Percentiles rank a stretch among this genome's conserved stretches.
phyloP scores from a whole-genome alignment of 2,797 vertebrate species.

The Lutjanus argentimaculatus region DNA sequence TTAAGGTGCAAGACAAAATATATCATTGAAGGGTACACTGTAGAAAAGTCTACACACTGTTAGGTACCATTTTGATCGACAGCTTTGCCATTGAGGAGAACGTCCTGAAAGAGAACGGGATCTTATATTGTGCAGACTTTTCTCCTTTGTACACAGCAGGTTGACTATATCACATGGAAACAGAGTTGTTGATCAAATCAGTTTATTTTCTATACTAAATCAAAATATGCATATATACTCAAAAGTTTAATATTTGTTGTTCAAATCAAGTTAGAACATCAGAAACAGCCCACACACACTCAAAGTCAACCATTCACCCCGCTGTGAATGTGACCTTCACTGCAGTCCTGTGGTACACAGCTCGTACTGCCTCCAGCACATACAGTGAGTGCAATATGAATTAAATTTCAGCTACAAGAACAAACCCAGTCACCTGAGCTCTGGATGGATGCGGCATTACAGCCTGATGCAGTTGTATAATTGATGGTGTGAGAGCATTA shows the following conservation, averaged over 20 bases:
- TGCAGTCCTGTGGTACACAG: conserved; percentile 13
- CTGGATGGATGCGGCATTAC: conserved; percentile 5
- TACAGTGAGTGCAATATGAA: conserved; percentile 23
- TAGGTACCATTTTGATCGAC: too few species aligned
- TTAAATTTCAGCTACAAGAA: conserved; percentile 24
- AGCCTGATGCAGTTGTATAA: conserved; percentile 8
- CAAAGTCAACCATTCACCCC: conserved; percentile 22
- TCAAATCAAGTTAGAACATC: conserved; percentile 34
- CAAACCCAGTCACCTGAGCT: conserved; percentile 17
- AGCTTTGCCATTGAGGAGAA: too few species aligned
- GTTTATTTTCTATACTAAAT: neutral
- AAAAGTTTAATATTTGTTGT: conserved; percentile 25
- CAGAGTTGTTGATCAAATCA: neutral
- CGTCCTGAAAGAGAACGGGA: too few species aligned
- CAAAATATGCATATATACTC: neutral
- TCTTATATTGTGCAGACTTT: too few species aligned
- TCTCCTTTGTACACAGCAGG: too few species aligned
- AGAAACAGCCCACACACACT: conserved; percentile 26
- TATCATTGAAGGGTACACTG: too few species aligned
- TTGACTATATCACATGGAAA: neutral
- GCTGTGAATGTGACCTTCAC: conserved; percentile 47
- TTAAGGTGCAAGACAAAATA: too few species aligned
- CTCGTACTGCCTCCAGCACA: conserved; percentile 19
- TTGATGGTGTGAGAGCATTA: conserved; percentile 16
- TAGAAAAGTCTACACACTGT: too few species aligned